Conservation (phyloP, 2,797 vertebrate species). For the Vespertilio murinus region DNA sequence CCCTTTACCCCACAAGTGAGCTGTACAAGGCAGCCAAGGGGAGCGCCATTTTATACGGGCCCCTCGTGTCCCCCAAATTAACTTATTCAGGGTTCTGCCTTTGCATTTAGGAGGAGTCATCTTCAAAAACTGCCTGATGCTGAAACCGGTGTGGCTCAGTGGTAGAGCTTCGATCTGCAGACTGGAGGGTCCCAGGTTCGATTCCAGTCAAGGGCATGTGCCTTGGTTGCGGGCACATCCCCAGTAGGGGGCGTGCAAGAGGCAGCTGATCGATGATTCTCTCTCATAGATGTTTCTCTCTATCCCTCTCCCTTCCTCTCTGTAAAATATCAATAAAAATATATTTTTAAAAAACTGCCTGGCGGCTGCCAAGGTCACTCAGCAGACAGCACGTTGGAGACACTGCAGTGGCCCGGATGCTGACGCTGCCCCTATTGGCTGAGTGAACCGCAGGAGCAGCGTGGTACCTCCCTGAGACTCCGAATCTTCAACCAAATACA, state of each 20-base stretch:
- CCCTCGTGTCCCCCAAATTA: neutral
- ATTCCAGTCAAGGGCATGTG: no score
- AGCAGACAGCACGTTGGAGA: accelerated
- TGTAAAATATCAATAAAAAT: no score
- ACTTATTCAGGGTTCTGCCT: neutral
- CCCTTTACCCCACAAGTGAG: neutral
- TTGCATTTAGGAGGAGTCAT: neutral
- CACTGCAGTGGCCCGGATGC: neutral
- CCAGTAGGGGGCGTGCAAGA: no score
- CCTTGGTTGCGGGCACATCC: no score
- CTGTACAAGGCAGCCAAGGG: neutral
- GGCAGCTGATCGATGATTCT: no score
- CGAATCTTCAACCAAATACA: neutral
- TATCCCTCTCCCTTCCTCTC: no score
- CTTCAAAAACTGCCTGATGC: neutral
- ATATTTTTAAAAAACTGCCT: no score
- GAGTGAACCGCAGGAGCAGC: no score
- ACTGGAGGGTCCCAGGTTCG: no score
- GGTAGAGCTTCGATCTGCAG: no score
- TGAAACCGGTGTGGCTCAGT: no score
- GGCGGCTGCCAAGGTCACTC: neutral
- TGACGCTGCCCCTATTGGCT: neutral
- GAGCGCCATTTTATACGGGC: neutral
- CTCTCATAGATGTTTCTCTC: no score
- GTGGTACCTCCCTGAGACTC: neutral